Evolutionary conservation across 2,113 vertebrate species (phyloP).

Genomic region (Epinephelus lanceolatus): DNA sequence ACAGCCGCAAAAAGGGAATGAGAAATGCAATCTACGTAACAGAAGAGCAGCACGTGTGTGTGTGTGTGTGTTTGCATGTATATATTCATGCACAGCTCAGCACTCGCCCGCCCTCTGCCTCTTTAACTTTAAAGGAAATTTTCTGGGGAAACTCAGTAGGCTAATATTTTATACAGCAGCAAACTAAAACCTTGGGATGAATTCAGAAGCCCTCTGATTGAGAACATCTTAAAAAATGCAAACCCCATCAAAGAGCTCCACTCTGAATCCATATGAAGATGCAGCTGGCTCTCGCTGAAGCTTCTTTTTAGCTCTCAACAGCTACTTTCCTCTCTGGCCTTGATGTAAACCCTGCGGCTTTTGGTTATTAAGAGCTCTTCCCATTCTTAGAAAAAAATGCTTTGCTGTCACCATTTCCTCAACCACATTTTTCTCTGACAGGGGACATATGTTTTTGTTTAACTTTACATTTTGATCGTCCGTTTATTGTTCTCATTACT

Average conservation of each 20-base stretch:
- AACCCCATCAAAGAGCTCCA: constrained; percentile 79
- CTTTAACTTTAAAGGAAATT: constrained; percentile 54
- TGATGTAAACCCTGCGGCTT: constrained; percentile 34
- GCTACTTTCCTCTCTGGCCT: constrained; percentile 28
- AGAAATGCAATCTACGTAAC: constrained; percentile 70
- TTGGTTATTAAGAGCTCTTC: constrained; percentile 46
- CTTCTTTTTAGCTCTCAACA: constrained; percentile 12
- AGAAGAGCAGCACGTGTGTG: constrained; percentile 49
- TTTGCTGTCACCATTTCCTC: not conserved
- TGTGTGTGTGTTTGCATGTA: constrained; percentile 25
- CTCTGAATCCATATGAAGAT: constrained; percentile 59
- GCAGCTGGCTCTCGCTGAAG: constrained; percentile 48
- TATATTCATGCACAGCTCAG: constrained; percentile 32
- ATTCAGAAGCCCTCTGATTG: constrained; percentile 71
- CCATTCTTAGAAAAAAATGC: constrained; percentile 15
- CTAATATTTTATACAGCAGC: constrained; percentile 78
- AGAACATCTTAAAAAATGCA: constrained; percentile 82
- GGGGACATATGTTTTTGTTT: constrained; percentile 25
- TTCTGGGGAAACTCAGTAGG: constrained; percentile 41
- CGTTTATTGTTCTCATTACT: constrained; percentile 15
- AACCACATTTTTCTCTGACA: not conserved
- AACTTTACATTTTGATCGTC: not conserved
- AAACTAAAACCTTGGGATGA: constrained; percentile 70
- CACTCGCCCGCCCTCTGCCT: constrained; percentile 14
- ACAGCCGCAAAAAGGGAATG: constrained; percentile 73